Percentiles rank a stretch among this genome's conserved stretches.
These are phyloP conservation scores for Nebria ingens DNA, from an alignment of 1,140 invertebrate genomes.

Conservation along the genomic window DNA sequence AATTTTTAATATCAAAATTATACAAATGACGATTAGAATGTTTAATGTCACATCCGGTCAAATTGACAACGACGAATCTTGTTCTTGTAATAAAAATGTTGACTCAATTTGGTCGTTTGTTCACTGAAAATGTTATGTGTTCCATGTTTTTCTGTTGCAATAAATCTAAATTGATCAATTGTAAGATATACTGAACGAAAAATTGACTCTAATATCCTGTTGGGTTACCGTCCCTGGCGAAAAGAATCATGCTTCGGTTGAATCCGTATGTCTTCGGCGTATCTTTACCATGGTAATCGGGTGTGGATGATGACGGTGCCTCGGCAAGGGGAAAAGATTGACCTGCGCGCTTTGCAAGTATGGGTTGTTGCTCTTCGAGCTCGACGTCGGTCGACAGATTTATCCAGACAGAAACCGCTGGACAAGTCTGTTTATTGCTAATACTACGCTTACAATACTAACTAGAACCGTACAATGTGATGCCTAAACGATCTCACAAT, in stretches of 20 bases:
- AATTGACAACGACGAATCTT: too few relatives aligned
- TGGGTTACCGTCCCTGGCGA: background rate
- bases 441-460: background rate
- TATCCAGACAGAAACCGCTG: background rate
- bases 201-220: too few relatives aligned
- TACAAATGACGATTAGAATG: too few relatives aligned
- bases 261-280: background rate
- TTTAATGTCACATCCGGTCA: too few relatives aligned
- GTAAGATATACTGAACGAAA: too few relatives aligned
- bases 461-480: background rate
- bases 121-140: too few relatives aligned
- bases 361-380: constrained; percentile 1
- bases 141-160: too few relatives aligned
- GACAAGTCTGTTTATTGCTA: background rate
- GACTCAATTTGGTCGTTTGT: too few relatives aligned
- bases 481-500: background rate
- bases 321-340: background rate
- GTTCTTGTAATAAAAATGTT: too few relatives aligned
- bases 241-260: background rate
- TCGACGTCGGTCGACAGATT: background rate
- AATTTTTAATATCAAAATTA: too few relatives aligned
- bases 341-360: constrained; percentile 2
- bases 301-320: background rate
- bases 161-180: too few relatives aligned
- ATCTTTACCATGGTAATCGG: background rate